Evolutionary conservation across 2,113 vertebrate genomes (phyloP).

Genomic region (Epinephelus fuscoguttatus): DNA sequence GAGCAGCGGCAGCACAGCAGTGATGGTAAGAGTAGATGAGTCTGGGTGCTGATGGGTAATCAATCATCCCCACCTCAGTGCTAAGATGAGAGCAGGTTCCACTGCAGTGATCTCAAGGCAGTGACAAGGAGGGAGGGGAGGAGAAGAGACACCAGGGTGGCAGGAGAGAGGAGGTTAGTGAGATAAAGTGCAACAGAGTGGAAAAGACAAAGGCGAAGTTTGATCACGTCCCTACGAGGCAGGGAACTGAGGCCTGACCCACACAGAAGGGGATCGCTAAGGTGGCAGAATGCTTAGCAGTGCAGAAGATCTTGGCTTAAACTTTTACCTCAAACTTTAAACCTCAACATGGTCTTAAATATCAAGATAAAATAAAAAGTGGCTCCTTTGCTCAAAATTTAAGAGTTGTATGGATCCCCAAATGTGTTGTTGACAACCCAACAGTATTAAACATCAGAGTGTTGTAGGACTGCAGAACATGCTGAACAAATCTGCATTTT

Average conservation of each 20-base stretch:
- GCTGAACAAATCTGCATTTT: slow-evolving; percentile 4
- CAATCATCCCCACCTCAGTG: slow-evolving; percentile 56
- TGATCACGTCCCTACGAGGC: slow-evolving; percentile 25
- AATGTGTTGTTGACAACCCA: not conserved
- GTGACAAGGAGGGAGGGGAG: slow-evolving; percentile 18
- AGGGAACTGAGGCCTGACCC: slow-evolving; percentile 33
- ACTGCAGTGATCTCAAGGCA: slow-evolving; percentile 59
- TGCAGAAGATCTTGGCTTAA: slow-evolving; percentile 17
- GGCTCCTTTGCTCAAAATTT: not conserved
- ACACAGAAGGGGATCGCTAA: slow-evolving; percentile 9
- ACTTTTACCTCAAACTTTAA: slow-evolving; percentile 32
- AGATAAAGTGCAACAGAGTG: slow-evolving; percentile 64
- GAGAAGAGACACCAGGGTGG: slow-evolving; percentile 12
- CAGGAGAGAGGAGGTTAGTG: slow-evolving; percentile 41
- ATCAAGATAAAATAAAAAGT: not conserved
- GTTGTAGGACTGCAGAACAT: not conserved
- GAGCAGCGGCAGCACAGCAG: not conserved
- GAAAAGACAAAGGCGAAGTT: slow-evolving; percentile 61
- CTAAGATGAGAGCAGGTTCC: slow-evolving; percentile 63
- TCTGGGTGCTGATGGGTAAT: slow-evolving; percentile 63
- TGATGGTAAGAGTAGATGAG: slow-evolving; percentile 42
- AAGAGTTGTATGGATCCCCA: not conserved
- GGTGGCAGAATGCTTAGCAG: not conserved
- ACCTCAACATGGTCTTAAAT: not conserved
- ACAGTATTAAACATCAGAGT: not conserved